Evolutionary conservation across 2,888 invertebrate genomes (phyloP).

Genomic region (Falcaria lacertinaria): DNA sequence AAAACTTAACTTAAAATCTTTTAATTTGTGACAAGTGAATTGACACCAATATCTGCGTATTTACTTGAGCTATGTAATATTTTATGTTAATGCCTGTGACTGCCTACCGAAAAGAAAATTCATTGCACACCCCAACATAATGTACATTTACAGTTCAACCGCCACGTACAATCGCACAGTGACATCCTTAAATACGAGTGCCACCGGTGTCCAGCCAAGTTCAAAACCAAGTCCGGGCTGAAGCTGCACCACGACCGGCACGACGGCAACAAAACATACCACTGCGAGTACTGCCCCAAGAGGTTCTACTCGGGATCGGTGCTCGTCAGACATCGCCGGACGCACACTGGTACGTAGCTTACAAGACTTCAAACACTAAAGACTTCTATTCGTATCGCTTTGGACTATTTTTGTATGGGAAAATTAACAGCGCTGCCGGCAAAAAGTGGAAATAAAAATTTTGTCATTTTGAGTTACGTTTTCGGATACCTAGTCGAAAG

Average conservation of each 20-base stretch:
- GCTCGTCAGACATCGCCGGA: constrained; percentile 60
- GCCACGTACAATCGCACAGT: constrained; percentile 43
- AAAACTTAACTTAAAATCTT: no score
- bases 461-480: no score
- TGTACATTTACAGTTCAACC: constrained; percentile 27
- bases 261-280: constrained; percentile 50
- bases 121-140: not conserved
- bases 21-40: no score
- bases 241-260: constrained; percentile 48
- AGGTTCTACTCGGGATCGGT: constrained; percentile 54
- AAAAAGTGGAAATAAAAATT: no score
- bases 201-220: constrained; percentile 44
- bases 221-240: constrained; percentile 26
- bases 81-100: no score
- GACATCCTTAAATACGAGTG: constrained; percentile 34
- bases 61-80: no score
- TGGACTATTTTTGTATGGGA: no score
- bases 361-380: not conserved
- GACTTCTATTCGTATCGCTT: no score
- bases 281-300: constrained; percentile 61
- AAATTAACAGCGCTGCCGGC: no score
- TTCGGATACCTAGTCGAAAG: no score
- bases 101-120: no score
- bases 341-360: constrained; percentile 59
- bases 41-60: no score